A percentile compares a stretch with the other conserved stretches of the same genome.
Evolutionary conservation across 2,113 vertebrate genomes (phyloP).

Genomic region (Donacobius atricapilla): DNA sequence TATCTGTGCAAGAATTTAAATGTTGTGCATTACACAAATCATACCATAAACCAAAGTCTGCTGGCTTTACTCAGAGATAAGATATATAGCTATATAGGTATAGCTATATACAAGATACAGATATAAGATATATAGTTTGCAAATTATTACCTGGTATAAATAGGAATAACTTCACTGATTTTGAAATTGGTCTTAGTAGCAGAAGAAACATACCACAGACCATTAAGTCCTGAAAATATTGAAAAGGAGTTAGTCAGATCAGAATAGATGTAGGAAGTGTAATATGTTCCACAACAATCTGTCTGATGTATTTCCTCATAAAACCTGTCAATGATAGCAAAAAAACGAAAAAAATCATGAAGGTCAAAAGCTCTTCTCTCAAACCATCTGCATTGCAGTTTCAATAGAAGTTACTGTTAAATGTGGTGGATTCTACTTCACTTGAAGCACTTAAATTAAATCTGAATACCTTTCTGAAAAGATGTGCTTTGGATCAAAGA

Average conservation of each 20-base stretch:
- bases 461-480: conserved; percentile 32
- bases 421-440: not conserved
- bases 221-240: not conserved
- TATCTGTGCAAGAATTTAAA: not conserved
- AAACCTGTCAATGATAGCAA: not conserved
- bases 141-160: not conserved
- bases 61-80: not conserved
- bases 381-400: conserved; percentile 15
- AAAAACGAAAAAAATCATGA: not conserved
- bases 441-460: conserved; percentile 27
- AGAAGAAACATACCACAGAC: not conserved
- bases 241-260: conserved; percentile 17
- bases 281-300: not conserved
- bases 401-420: not conserved
- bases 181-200: not conserved
- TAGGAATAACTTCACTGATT: not conserved
- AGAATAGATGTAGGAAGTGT: conserved; percentile 30
- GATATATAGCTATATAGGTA: not conserved
- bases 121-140: not conserved
- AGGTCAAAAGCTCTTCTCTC: conserved; percentile 26
- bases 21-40: not conserved
- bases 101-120: not conserved
- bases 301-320: conserved; percentile 25
- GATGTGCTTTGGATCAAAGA: conserved; percentile 18
- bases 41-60: not conserved